These are phyloP conservation scores for Drosophila colorata DNA, from an alignment of 2,888 invertebrate genomes.

Conservation along the genomic window DNA sequence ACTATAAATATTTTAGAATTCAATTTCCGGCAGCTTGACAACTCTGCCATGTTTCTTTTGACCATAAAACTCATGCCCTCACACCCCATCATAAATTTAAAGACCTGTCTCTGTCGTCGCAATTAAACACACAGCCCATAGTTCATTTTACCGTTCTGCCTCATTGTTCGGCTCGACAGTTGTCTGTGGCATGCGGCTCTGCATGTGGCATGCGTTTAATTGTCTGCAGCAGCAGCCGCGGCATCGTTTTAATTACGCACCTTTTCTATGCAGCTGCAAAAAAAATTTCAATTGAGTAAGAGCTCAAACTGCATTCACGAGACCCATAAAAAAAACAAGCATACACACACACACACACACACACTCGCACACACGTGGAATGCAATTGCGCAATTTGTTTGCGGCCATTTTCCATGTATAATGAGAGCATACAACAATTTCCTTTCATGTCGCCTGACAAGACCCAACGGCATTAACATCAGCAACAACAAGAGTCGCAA, in stretches of 20 bases:
- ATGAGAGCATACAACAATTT: constrained; percentile 64
- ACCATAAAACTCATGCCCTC: constrained; percentile 16
- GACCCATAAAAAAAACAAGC: constrained; percentile 16
- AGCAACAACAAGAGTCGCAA: constrained; percentile 9
- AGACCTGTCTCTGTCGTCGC: constrained; percentile 55
- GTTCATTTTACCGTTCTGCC: constrained; percentile 51
- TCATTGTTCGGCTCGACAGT: constrained; percentile 34
- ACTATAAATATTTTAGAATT: constrained; percentile 74
- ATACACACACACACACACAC: neutral
- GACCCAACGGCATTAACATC: constrained; percentile 37
- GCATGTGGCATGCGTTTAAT: constrained; percentile 74
- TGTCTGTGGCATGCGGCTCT: constrained; percentile 14
- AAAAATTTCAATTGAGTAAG: constrained; percentile 65
- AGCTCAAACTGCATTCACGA: constrained; percentile 50
- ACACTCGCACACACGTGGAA: constrained; percentile 5
- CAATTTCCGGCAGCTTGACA: constrained; percentile 71
- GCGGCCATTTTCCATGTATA: constrained; percentile 60
- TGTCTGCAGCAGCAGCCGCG: constrained; percentile 53
- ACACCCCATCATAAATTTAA: constrained; percentile 51
- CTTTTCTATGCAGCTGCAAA: constrained; percentile 58
- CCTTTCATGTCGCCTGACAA: constrained; percentile 50
- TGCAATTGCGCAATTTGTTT: constrained; percentile 51
- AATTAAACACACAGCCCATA: constrained; percentile 64
- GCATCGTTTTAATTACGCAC: constrained; percentile 77
- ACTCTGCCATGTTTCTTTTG: constrained; percentile 40